phyloP scores from a whole-genome alignment of 2,797 vertebrate species.

The Chrosomus eos region DNA sequence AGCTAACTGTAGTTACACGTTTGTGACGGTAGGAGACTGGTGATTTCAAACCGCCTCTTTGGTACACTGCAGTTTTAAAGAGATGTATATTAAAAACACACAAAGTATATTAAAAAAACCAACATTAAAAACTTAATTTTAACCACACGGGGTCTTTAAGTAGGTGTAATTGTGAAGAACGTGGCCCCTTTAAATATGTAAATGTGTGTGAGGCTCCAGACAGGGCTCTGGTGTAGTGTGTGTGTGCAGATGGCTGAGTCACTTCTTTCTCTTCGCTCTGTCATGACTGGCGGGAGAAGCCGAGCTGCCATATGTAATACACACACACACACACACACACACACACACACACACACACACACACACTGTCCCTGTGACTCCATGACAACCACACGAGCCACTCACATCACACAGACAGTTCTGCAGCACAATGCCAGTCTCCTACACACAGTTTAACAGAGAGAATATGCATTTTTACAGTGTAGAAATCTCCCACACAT shows the following conservation, averaged over 20 bases:
- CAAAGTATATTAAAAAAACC: too few species aligned
- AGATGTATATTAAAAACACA: too few species aligned
- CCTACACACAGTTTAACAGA: not conserved
- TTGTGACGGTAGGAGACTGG: too few species aligned
- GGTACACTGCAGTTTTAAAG: too few species aligned
- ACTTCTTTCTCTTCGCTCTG: constrained; percentile 21
- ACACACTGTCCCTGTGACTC: constrained; percentile 17
- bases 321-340: not conserved
- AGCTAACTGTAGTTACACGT: too few species aligned
- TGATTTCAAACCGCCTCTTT: too few species aligned
- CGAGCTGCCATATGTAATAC: constrained; percentile 5
- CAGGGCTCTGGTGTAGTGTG: not conserved
- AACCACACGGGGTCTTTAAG: not conserved
- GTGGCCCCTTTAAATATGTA: not conserved
- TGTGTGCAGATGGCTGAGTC: constrained; percentile 41
- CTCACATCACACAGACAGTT: not conserved
- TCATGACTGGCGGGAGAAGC: constrained; percentile 6
- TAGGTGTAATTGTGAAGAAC: not conserved
- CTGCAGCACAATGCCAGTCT: not conserved
- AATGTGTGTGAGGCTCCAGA: constrained; percentile 2
- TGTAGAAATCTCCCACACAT: not conserved
- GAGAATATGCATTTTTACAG: not conserved
- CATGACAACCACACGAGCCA: constrained; percentile 6
- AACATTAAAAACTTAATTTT: too few species aligned
- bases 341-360: not conserved